These are phyloP conservation scores for Drosophila crucigera DNA, from an alignment of 2,888 invertebrate species.

Conservation along the genomic window DNA sequence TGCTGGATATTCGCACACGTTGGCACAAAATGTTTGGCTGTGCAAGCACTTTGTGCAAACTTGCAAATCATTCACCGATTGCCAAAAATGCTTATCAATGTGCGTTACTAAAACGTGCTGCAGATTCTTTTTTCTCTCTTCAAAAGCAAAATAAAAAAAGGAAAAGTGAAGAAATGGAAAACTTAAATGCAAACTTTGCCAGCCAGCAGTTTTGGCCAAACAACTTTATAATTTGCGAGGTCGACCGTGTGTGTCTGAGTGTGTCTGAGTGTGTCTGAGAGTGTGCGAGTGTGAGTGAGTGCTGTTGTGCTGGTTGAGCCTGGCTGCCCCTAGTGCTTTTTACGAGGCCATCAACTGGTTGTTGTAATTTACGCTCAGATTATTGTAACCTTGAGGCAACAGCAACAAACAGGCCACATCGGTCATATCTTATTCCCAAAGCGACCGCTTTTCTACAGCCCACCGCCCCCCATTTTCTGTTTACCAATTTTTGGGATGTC, in stretches of 20 bases:
- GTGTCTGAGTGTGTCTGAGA: constrained; percentile 15
- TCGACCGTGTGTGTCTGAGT: constrained; percentile 47
- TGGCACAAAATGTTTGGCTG: constrained; percentile 61
- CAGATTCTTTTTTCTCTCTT: constrained; percentile 30
- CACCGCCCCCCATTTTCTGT: not conserved
- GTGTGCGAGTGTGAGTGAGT: constrained; percentile 3
- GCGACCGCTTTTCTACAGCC: constrained; percentile 12
- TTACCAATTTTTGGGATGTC: constrained; percentile 5
- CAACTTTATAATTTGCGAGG: constrained; percentile 76
- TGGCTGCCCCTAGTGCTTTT: constrained; percentile 65
- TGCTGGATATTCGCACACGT: constrained; percentile 60
- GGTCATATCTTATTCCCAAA: constrained; percentile 63
- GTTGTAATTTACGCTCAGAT: constrained; percentile 68
- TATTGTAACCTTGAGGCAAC: constrained; percentile 52
- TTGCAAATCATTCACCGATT: constrained; percentile 78
- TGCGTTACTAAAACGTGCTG: constrained; percentile 76
- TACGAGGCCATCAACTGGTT: constrained; percentile 75
- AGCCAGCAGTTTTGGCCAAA: constrained; percentile 74
- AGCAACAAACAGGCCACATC: constrained; percentile 27
- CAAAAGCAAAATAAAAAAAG: not conserved
- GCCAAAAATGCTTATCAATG: constrained; percentile 77
- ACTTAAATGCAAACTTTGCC: constrained; percentile 68
- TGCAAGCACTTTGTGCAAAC: constrained; percentile 70
- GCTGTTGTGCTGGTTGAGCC: constrained; percentile 18
- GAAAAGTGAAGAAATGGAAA: constrained; percentile 23